phyloP scores from a whole-genome alignment of 2,888 invertebrate genomes.

The Scaptomyza parva region DNA sequence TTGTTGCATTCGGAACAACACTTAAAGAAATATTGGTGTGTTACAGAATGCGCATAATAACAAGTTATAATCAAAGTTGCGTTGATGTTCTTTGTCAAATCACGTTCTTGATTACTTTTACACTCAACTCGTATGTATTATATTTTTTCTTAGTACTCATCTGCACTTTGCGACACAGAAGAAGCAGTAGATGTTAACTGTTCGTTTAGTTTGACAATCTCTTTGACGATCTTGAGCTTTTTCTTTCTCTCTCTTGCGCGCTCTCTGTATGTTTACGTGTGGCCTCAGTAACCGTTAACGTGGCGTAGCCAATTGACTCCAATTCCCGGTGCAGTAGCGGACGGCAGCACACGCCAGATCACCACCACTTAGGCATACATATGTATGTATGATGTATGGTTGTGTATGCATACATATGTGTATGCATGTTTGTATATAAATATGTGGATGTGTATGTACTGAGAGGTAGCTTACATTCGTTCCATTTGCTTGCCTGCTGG shows the following conservation, averaged over 20 bases:
- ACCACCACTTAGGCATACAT: conserved; percentile 1
- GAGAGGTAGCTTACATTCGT: conserved; percentile 6
- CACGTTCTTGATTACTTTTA: conserved; percentile 13
- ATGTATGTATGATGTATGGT: too few species aligned
- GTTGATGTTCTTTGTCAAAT: neutral
- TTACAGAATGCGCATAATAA: neutral
- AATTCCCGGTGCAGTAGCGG: conserved; percentile 28
- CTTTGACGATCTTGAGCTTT: conserved; percentile 40
- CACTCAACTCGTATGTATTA: neutral
- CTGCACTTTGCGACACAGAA: conserved; percentile 4
- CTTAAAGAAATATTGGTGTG: neutral
- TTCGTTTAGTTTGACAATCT: conserved; percentile 46
- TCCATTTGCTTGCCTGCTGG: conserved; percentile 34
- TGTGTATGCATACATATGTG: neutral
- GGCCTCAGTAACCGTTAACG: conserved; percentile 47
- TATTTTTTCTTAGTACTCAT: neutral
- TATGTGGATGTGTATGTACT: conserved; percentile 2
- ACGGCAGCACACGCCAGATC: conserved; percentile 29
- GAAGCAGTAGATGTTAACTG: conserved; percentile 4
- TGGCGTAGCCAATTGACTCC: conserved; percentile 55
- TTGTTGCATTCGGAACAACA: neutral
- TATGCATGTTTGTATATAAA: neutral
- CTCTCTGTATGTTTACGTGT: conserved; percentile 10
- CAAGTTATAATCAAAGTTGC: too few species aligned
- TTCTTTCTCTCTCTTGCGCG: conserved; percentile 7